These are phyloP conservation scores for Cylloceria caligata DNA, from an alignment of 2,888 invertebrate genomes.

Conservation along the genomic window DNA sequence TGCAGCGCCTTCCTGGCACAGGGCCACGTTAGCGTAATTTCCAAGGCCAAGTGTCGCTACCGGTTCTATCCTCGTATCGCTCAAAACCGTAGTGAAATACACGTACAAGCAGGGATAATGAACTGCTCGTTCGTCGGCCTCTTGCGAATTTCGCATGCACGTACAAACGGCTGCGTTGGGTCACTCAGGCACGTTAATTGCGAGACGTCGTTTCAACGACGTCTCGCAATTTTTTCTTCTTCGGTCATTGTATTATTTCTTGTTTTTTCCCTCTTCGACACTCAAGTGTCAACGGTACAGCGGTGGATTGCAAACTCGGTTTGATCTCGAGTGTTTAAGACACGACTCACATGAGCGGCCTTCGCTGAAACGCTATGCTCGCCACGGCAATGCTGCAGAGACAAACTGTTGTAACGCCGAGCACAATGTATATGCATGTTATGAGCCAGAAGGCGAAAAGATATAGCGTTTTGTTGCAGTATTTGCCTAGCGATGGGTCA, in stretches of 20 bases:
- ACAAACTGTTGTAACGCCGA: constrained; percentile 86
- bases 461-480: constrained; percentile 89
- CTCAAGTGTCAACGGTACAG: constrained; percentile 3
- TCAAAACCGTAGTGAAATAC: constrained; percentile 1
- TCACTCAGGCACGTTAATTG: constrained; percentile 48
- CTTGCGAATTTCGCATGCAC: constrained; percentile 17
- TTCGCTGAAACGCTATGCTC: constrained; percentile 83
- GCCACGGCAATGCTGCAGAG: constrained; percentile 87
- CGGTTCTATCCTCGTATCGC: constrained; percentile 6
- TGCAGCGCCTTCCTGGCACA: constrained; percentile 17
- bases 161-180: background rate
- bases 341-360: constrained; percentile 73
- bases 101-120: constrained; percentile 19
- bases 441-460: constrained; percentile 90
- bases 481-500: constrained; percentile 85
- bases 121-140: background rate
- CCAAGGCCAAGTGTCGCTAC: constrained; percentile 22
- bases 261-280: constrained; percentile 9
- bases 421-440: constrained; percentile 87
- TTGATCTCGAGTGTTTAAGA: constrained; percentile 1
- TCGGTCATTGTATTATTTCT: background rate
- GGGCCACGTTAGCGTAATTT: constrained; percentile 17
- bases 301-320: constrained; percentile 14
- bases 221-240: constrained; percentile 2
- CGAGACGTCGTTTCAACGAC: constrained; percentile 8